Conservation (phyloP, 2,888 invertebrate species). For the Amphimallon solstitiale region DNA sequence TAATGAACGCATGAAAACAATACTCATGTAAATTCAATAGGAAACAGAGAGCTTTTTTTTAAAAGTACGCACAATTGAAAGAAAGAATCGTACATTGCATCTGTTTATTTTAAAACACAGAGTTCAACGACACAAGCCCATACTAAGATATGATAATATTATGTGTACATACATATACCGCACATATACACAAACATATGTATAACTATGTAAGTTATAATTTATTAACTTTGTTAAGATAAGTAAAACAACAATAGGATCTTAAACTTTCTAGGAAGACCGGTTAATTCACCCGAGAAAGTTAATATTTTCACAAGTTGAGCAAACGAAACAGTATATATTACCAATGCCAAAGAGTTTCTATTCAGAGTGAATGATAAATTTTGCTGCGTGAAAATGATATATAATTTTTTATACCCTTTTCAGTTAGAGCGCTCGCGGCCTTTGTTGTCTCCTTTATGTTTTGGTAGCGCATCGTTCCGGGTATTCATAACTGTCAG, state of each 20-base stretch:
- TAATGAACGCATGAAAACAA: constrained; percentile 9
- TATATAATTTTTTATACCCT: constrained; percentile 35
- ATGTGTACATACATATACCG: constrained; percentile 1
- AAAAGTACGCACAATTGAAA: constrained; percentile 22
- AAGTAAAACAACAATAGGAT: constrained; percentile 31
- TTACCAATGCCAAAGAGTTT: constrained; percentile 20
- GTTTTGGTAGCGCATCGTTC: constrained; percentile 27
- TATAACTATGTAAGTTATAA: constrained; percentile 22
- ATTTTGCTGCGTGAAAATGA: constrained; percentile 34
- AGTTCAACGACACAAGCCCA: constrained; percentile 26
- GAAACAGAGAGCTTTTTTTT: constrained; percentile 10
- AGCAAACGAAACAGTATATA: constrained; percentile 21
- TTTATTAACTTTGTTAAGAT: constrained; percentile 31
- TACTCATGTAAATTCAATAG: constrained; percentile 8
- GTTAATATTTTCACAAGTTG: constrained; percentile 8
- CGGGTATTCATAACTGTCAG: constrained; percentile 35
- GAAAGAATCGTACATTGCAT: constrained; percentile 31
- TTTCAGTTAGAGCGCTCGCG: constrained; percentile 15
- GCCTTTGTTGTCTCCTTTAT: constrained; percentile 35
- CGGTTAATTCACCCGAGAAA: neutral
- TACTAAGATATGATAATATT: constrained; percentile 28
- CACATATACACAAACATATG: constrained; percentile 1
- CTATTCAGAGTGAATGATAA: constrained; percentile 30
- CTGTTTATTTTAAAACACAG: constrained; percentile 30
- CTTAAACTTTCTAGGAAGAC: constrained; percentile 22